phyloP scores from a whole-genome alignment of 1,140 invertebrate species.

The Drosophila dunni region DNA sequence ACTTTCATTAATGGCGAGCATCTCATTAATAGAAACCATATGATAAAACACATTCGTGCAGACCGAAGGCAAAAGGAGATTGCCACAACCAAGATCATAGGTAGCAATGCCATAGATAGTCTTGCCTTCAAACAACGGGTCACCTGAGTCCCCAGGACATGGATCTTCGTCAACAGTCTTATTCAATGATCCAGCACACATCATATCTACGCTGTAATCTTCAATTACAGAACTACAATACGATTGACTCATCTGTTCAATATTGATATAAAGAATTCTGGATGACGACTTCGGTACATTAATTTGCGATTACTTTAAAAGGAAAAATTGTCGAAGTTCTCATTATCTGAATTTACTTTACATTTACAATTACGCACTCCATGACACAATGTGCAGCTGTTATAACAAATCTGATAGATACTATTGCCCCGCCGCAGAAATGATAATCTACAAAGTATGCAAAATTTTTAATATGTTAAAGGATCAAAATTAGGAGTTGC shows the following conservation, averaged over 20 bases:
- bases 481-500: neutral
- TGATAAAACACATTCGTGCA: conserved; percentile 59
- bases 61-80: conserved; percentile 35
- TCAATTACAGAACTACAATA: conserved; percentile 29
- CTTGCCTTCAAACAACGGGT: conserved; percentile 34
- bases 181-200: conserved; percentile 57
- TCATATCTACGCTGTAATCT: conserved; percentile 50
- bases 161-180: conserved; percentile 42
- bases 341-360: neutral
- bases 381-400: neutral
- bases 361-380: neutral
- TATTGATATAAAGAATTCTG: conserved; percentile 41
- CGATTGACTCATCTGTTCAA: conserved; percentile 19
- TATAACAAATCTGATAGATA: neutral
- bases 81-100: conserved; percentile 58
- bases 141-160: conserved; percentile 56
- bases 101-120: conserved; percentile 59
- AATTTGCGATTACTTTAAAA: conserved; percentile 52
- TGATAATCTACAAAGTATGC: neutral
- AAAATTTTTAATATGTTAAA: neutral
- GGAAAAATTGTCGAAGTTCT: neutral
- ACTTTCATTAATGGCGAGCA: neutral
- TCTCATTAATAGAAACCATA: conserved; percentile 41
- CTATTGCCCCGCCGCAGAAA: neutral
- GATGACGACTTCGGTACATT: conserved; percentile 37